A percentile compares a stretch with the other conserved stretches of the same genome.
Conservation (phyloP, 2,888 invertebrate genomes). For the Blera fallax region DNA sequence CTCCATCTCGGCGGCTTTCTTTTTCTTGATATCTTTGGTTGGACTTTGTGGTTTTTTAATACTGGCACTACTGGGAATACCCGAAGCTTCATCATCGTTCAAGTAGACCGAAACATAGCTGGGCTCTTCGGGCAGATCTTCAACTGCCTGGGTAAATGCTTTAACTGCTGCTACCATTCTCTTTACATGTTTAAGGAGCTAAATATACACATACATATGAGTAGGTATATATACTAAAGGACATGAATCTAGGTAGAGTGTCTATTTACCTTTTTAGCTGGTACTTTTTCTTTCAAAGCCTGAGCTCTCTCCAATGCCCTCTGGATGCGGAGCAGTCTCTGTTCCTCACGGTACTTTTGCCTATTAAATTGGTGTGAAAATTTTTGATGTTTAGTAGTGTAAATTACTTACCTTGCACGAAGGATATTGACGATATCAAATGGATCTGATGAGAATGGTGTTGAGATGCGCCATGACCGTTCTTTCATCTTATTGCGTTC, state of each 20-base stretch:
- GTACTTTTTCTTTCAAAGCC: no score
- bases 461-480: constrained; percentile 76
- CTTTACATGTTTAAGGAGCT: constrained; percentile 17
- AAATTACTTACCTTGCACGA: constrained; percentile 77
- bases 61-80: constrained; percentile 39
- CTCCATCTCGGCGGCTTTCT: constrained; percentile 76
- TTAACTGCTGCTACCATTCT: constrained; percentile 4
- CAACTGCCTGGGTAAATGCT: not conserved
- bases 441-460: constrained; percentile 78
- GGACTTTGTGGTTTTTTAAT: not conserved
- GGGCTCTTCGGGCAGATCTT: constrained; percentile 2
- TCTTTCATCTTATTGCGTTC: constrained; percentile 79
- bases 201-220: no score
- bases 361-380: constrained; percentile 67
- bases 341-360: constrained; percentile 78
- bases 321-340: constrained; percentile 77
- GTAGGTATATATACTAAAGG: no score
- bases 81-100: constrained; percentile 52
- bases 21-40: constrained; percentile 71
- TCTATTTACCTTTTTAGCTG: no score
- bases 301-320: no score
- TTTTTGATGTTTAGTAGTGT: not conserved
- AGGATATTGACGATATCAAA: constrained; percentile 78
- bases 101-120: constrained; percentile 4
- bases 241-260: no score